A percentile compares a stretch with the other conserved stretches of the same genome.
These are phyloP conservation scores for Colostygia pectinataria DNA, from an alignment of 2,888 invertebrate species.

Conservation along the genomic window DNA sequence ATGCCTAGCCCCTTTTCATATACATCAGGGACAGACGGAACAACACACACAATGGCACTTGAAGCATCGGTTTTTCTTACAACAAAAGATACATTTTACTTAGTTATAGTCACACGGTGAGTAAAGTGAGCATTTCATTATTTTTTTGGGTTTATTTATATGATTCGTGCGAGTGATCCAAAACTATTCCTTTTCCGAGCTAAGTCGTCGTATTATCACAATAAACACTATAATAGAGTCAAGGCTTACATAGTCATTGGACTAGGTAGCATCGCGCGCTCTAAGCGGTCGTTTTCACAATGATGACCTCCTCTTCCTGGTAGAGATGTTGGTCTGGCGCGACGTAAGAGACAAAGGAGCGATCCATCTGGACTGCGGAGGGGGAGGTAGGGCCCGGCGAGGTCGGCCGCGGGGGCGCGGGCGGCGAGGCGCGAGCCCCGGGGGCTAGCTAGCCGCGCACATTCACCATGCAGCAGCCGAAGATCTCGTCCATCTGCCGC, in stretches of 20 bases:
- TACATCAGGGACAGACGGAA: slow-evolving; percentile 37
- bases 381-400: slow-evolving; percentile 68
- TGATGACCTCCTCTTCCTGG: slow-evolving; percentile 71
- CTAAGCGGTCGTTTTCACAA: slow-evolving; percentile 59
- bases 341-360: slow-evolving; percentile 60
- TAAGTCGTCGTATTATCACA: slow-evolving; percentile 54
- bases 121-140: slow-evolving; percentile 49
- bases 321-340: slow-evolving; percentile 67
- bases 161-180: slow-evolving; percentile 61
- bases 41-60: slow-evolving; percentile 69
- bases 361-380: slow-evolving; percentile 64
- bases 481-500: slow-evolving; percentile 85
- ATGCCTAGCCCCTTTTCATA: slow-evolving; percentile 41
- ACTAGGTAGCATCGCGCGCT: slow-evolving; percentile 34
- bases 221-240: slow-evolving; percentile 34
- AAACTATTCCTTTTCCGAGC: slow-evolving; percentile 61
- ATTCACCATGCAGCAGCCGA: slow-evolving; percentile 80
- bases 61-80: slow-evolving; percentile 69
- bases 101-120: slow-evolving; percentile 49
- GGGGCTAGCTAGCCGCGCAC: slow-evolving; percentile 79
- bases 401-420: slow-evolving; percentile 60
- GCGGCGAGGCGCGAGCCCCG: slow-evolving; percentile 75
- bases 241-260: slow-evolving; percentile 23
- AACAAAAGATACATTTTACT: slow-evolving; percentile 34
- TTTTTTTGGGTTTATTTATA: slow-evolving; percentile 59